Percentiles rank a stretch among this genome's conserved stretches.
Evolutionary conservation across 2,113 vertebrate species (phyloP).

Genomic region (Nerophis ophidion): DNA sequence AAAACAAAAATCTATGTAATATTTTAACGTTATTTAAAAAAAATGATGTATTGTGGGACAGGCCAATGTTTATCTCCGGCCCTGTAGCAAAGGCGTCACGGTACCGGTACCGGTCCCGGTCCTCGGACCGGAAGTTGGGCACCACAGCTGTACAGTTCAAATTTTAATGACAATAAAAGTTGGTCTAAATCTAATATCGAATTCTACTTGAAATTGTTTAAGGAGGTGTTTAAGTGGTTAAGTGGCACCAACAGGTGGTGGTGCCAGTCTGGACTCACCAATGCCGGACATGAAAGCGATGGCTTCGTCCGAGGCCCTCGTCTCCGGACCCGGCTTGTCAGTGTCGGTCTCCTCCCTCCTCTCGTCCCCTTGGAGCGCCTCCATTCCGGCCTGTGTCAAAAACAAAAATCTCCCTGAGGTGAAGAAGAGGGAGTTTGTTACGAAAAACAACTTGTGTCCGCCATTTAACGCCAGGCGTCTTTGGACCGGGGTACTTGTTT

Average conservation of each 20-base stretch:
- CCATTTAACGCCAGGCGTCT: neutral
- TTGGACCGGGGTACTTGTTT: too few species aligned
- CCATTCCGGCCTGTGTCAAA: conserved; percentile 28
- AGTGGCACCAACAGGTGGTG: conserved; percentile 30
- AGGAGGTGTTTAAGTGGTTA: neutral
- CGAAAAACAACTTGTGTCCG: neutral
- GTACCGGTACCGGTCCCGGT: too few species aligned
- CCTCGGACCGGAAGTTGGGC: too few species aligned
- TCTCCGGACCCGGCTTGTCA: neutral
- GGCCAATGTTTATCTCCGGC: too few species aligned
- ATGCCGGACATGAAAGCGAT: conserved; percentile 61
- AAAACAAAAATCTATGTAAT: too few species aligned
- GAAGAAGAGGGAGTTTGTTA: neutral
- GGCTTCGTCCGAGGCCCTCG: conserved; percentile 57
- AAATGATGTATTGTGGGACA: too few species aligned
- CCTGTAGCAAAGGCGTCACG: too few species aligned
- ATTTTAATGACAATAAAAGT: too few species aligned
- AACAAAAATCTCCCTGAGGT: neutral
- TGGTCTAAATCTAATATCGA: too few species aligned
- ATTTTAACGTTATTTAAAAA: too few species aligned
- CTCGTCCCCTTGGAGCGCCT: conserved; percentile 7
- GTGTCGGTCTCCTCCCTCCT: neutral
- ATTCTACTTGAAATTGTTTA: too few species aligned
- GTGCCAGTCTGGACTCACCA: conserved; percentile 51
- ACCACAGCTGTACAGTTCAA: too few species aligned